Base-by-base conservation (phyloP, 2,113 vertebrate genomes). In the Misgurnus anguillicaudatus region DNA sequence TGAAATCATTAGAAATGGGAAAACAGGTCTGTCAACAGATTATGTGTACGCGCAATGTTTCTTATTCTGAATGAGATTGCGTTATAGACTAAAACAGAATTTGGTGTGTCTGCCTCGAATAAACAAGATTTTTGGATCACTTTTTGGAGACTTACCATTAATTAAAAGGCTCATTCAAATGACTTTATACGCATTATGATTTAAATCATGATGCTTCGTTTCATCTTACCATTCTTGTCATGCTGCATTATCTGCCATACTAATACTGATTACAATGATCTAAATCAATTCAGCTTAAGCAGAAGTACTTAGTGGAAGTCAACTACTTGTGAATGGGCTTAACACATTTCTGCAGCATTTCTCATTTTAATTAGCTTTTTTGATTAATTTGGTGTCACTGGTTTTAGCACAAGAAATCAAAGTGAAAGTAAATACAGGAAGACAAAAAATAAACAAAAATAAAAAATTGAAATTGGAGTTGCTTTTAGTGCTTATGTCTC, bases 111-210 rank as follows among this genome's bases (percentile, higher is more conserved):
- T 4, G 6, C 19, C 6, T 72, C 57, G 13, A 72, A 21, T 11
- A 41, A 58, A 58, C 51, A 72, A 16, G 53, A 58, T 31, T 31
- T 31, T 31, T 58, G 38, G 69, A 58, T 72, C 11, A 72, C 38
- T 58, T 72, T 72, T 58, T 72, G n/a, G 9, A 72, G 36, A 58
- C 69, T 72, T 72, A 58, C 41, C 53, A 72, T 38, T 58, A 21
- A 41, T 72, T 58, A 14, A 14, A 39, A 58, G 58, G 4, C 69
- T 42, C 53, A 42, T 58, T 58, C 69, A 0, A 39, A 39, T 38
- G 39, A 21, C 42, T 72, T 58, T 10, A 72, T 58, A 61, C 11
- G 45, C 36, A 24, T 74, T 17, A n/a, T n/a, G 11, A 60, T 38
- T 73, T 21, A 73, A 73, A 60, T 73, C 19, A 60, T 74, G 72